A percentile compares a stretch with the other conserved stretches of the same genome.
Evolutionary conservation across 2,113 vertebrate species (phyloP).

Genomic region (Gobio gobio): DNA sequence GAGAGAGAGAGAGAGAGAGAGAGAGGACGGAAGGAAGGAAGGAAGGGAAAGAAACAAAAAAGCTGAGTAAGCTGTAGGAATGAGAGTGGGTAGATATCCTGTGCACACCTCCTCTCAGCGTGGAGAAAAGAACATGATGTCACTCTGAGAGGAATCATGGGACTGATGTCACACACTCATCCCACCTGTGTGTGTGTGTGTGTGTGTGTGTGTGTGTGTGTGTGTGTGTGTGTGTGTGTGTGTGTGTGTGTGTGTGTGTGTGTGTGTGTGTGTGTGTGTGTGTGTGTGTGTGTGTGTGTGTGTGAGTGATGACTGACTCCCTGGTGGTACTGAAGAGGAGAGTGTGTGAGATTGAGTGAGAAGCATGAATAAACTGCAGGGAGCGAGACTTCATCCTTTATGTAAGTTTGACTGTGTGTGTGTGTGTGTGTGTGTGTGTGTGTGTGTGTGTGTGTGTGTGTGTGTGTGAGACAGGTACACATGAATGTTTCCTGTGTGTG

Average conservation of each 20-base stretch:
- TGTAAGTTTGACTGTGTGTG: conserved; percentile 25
- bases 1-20: conserved; percentile 2
- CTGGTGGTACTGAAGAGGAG: background rate
- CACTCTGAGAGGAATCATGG: conserved; percentile 56
- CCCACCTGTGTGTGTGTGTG: conserved; percentile 60
- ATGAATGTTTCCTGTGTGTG: background rate
- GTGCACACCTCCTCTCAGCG: conserved; percentile 60
- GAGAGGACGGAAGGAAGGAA: background rate
- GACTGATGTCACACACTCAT: conserved; percentile 65
- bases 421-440: conserved; percentile 17
- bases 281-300: too few relatives aligned
- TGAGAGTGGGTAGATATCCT: conserved; percentile 56
- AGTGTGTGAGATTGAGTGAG: conserved; percentile 24
- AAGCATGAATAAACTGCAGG: background rate
- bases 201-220: conserved; percentile 51
- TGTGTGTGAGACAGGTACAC: conserved; percentile 17
- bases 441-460: conserved; percentile 40
- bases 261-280: conserved; percentile 41
- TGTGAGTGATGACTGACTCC: background rate
- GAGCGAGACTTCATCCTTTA: conserved; percentile 10
- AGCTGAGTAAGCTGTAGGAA: conserved; percentile 66
- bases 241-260: conserved; percentile 28
- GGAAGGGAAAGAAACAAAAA: conserved; percentile 38
- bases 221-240: conserved; percentile 22
- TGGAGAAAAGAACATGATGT: conserved; percentile 38